Evolutionary conservation across 2,797 vertebrate genomes (phyloP), one percentile per base, ranked within the genome.

Genomic region (Luscinia luscinia): DNA sequence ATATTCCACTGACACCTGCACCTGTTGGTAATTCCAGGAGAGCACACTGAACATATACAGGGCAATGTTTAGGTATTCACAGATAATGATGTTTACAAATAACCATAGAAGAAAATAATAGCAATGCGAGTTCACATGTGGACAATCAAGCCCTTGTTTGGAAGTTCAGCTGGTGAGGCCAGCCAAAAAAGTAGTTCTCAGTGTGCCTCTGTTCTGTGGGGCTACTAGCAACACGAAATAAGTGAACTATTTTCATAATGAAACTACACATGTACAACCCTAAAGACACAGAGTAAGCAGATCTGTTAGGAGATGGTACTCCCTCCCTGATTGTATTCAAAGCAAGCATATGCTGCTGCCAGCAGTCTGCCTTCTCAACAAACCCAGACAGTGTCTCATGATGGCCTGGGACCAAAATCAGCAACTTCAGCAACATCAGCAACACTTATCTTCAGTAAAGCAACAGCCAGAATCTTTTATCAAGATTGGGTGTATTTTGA

Each of bases 381-480:
- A 83, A 81, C 23, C 43, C 55, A 93, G 51, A 30, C 27, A 95
- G 57, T 52, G 75, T 72, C 67, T 90, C 21, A 9, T 41, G 61
- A 66, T 34, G 51, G 41, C 41, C 41, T 49, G 61, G 62, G 51
- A 91, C 89, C 69, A 91, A 90, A 94, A 91, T 59, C 79, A 85
- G 84, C 86, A 84, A n/a, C 79, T 86, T 93, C 84, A 94, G 88
- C 84, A 94, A 78, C 81, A 84, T 93, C 84, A 94, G 90, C 84
- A 94, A 74, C 48, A 46, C 48, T 74, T 59, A 27, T 63, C 82
- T 87, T 90, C 0, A 0, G 23, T 61, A 68, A 87, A 94, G 72
- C 43, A 91, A 67, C 28, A 95, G 45, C 64, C 64, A 92, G 70
- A 84, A 63, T 66, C 48, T 94, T 94, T 84, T 85, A 91, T 93